Evolutionary conservation across 30 jellyfish, hydroid and myxozoan species (phyloP).

Genomic region (Aurelia sp.): DNA sequence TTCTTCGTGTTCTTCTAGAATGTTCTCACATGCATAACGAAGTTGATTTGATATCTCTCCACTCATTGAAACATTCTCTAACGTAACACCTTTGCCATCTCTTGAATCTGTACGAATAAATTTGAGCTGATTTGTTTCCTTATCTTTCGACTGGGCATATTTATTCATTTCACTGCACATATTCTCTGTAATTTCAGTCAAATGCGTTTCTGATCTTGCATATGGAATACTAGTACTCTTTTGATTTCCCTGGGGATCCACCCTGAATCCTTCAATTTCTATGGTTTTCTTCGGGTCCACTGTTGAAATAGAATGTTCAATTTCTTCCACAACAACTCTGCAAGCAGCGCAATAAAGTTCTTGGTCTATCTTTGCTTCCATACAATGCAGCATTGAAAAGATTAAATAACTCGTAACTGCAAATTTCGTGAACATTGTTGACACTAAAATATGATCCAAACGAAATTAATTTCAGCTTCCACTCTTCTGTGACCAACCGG

Average conservation of each 20-base stretch:
- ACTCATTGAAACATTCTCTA: slow-evolving; percentile 91
- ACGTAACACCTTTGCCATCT: slow-evolving; percentile 76
- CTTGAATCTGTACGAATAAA: slow-evolving; percentile 86
- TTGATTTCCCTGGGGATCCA: slow-evolving; percentile 94
- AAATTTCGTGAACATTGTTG: no score
- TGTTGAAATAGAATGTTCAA: slow-evolving; percentile 78
- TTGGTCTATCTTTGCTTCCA: slow-evolving; percentile 9
- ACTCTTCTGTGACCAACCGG: no score
- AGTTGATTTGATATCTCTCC: slow-evolving; percentile 76
- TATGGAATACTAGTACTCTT: slow-evolving; percentile 55
- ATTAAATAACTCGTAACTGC: no score
- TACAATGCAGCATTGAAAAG: no score
- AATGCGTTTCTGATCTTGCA: slow-evolving; percentile 90
- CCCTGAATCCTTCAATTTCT: slow-evolving; percentile 87
- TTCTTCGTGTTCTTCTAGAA: slow-evolving; percentile 94
- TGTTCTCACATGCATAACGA: slow-evolving; percentile 73
- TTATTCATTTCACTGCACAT: slow-evolving; percentile 81
- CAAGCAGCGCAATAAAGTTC: slow-evolving; percentile 82
- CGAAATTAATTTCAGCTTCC: no score
- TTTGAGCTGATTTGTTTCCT: slow-evolving; percentile 56
- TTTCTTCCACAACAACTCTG: slow-evolving; percentile 77
- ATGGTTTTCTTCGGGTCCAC: slow-evolving; percentile 81
- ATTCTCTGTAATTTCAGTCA: slow-evolving; percentile 80
- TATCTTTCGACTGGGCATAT: slow-evolving; percentile 81
- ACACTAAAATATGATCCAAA: no score